Base-by-base conservation (phyloP, 2,797 vertebrate species). In the Linurgus olivaceus region DNA sequence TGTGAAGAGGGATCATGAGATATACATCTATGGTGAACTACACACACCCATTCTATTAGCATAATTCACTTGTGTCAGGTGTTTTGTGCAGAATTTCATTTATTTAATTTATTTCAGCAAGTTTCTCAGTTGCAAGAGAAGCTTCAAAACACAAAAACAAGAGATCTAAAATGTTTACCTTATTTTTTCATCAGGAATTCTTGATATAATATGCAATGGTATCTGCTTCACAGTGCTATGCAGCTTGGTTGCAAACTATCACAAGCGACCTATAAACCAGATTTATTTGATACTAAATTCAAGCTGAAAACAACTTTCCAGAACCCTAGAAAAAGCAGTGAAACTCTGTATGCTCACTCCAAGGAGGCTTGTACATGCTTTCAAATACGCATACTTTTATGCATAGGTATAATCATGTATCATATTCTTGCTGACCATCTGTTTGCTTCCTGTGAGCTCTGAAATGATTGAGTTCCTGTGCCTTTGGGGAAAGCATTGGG, bases 281-380 rank as follows among this genome's bases (percentile, higher is more conserved):
- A 96, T 97, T 97, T 97, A 97, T 96, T 94, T 93, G 91, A 91
- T 94, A 96, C 87, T 97, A 92, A 94, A 96, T 96, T 96, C 95
- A 94, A 97, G 85, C 93, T 95, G 97, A 88, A 97, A 98, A 97
- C 94, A 97, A 96, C 95, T 97, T 95, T 81, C 59, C 44, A 95
- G 90, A 96, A 86, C 76, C 76, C 89, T 88, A 91, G 95, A 94
- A 97, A 96, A 97, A 75, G 88, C 95, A 93, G 72, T 81, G 91
- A 95, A 96, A 89, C 83, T 93, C 94, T 87, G 71, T 93, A 86
- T 95, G 51, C 29, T 80, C 6, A 3, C 88, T 91, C 47, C 44
- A 78, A 94, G 70, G 65, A 95, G 31, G 44, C 74, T 94, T 62
- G 70, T 88, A 95, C 86, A 86, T 54, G 54, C 62, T 91, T 92